Evolutionary conservation across 2,888 invertebrate genomes (phyloP), one percentile per base, ranked within the genome.

Genomic region (Rhorus exstirpatorius): DNA sequence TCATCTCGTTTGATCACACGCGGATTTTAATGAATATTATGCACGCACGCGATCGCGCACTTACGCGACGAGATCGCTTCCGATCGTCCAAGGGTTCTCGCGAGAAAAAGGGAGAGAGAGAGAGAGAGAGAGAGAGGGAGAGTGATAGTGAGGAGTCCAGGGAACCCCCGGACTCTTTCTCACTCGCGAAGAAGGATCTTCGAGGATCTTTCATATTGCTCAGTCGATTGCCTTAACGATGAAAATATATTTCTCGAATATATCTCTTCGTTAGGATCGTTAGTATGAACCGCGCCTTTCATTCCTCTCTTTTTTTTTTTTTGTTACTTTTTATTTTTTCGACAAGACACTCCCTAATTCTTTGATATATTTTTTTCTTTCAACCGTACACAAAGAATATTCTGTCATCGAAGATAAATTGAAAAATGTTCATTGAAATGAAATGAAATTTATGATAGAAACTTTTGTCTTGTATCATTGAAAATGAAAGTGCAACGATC

Each of bases 21-120:
- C 60, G 75, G 74, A 72, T 89, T 89, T 89, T 89, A 90, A 91
- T 90, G 89, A 89, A 89, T 89, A 91, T 90, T 89, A 91, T 86
- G 85, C 87, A 88, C 88, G 86, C 88, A 88, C 88, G 90, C 90
- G 88, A 88, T 89, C 87, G 78, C 85, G 83, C 84, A 83, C 81
- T 83, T 80, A 83, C 79, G 80, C 88, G 85, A 79, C 76, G 35
- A 71, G 84, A 84, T 80, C 74, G 83, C 82, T 84, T 84, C 84
- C 84, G 84, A 85, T 85, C 82, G 82, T 46, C 44, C 44, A 76
- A 49, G 58, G 58, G 31, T 75, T 4, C 41, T 65, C 31, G 65
- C 17, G 26, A 53, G 44, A 53, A 49, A 81, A 61, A 65, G n/a
- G 44, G n/a, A 31, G 41, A 55, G 17, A 19, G 35, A 74, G 41